Base-by-base conservation (phyloP, 2,888 invertebrate genomes). In the Ephialtes manifestator region DNA sequence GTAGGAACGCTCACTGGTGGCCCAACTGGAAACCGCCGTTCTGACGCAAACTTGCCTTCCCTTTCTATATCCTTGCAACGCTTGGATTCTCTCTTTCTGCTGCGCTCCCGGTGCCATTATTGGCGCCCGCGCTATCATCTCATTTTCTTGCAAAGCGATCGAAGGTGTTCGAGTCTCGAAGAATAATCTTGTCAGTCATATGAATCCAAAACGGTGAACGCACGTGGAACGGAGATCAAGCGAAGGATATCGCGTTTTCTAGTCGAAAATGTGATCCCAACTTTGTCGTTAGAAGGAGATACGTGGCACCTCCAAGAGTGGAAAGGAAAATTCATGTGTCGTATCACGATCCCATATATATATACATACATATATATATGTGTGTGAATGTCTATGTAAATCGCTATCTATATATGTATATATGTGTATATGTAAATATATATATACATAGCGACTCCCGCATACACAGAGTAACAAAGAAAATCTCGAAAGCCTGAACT, bases 1-100 rank as follows among this genome's bases (percentile, higher is more conserved):
- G 95, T 95, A 95, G 95, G 95, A 95, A 94, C 94, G 95, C 95
- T 95, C 94, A 83, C 85, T 81, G 86, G 86, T 86, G 87, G 87
- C 86, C 78, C 82, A 81, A 79, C 88, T 82, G 81, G 83, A 85
- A 85, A 87, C 86, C 87, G 84, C 85, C 87, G 51, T 58, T 84
- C 83, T 83, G 86, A 77, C 76, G 84, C 79, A 81, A 81, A 88
- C 39, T 39, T 39, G 10, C 85, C 78, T 78, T 71, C 87, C 87
- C 80, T 82, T 78, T 85, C 87, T 80, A 60, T 65, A 63, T 83
- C 84, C 86, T 71, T 63, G 48, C 76, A 13, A 51, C 43, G 53
- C 65, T 13, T 72, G 53, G 20, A 5, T 24, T 10, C 31, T 55
- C 51, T 55, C 68, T 71, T 58, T 58, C 85, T 65, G 68, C 78